Conservation (phyloP, 2,113 vertebrate species). For the Cyanoramphus novaezelandiae region DNA sequence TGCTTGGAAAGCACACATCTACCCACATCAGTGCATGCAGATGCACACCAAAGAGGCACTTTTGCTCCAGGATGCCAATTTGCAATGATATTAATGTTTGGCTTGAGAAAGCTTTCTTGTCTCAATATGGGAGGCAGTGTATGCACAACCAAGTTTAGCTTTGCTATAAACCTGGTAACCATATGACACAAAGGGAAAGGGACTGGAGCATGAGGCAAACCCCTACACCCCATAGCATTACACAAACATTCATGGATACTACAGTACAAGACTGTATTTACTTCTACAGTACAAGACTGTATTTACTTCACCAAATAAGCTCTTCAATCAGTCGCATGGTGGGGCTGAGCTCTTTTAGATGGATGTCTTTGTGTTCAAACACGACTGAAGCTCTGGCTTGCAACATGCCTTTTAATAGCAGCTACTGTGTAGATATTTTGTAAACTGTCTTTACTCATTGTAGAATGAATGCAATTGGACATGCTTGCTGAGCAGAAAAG, state of each 20-base stretch:
- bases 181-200: neutral
- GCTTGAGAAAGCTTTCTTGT: neutral
- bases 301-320: neutral
- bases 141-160: neutral
- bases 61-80: neutral
- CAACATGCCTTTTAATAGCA: neutral
- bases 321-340: neutral
- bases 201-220: neutral
- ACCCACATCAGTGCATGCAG: neutral
- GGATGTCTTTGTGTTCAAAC: neutral
- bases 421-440: neutral
- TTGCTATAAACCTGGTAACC: neutral
- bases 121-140: neutral
- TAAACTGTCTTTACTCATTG: neutral
- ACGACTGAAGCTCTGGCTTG: neutral
- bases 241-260: neutral
- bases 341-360: neutral
- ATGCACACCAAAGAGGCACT: neutral
- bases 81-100: neutral
- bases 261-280: neutral
- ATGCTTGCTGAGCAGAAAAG: slow-evolving; percentile 63
- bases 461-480: slow-evolving; percentile 46
- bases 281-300: neutral
- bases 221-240: neutral
- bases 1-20: neutral